Base-by-base conservation (phyloP, 2,888 invertebrate genomes). In the Eumerus sabulonum region DNA sequence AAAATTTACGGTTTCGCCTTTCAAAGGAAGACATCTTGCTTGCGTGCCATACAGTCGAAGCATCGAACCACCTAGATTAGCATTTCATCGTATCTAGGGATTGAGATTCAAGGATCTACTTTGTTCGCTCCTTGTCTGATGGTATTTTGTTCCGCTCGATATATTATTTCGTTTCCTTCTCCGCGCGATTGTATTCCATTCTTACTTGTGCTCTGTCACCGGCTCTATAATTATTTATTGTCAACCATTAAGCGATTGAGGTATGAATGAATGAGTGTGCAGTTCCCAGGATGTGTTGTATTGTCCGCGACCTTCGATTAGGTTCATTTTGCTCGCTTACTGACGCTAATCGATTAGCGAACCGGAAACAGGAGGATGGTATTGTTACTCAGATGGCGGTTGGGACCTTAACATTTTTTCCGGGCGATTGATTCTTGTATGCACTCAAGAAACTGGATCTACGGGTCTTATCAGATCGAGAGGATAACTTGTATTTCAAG, bases 221-320 rank as follows among this genome's bases (percentile, higher is more conserved):
- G 63, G 74, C 60, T 68, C 79, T 74, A 74, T 79, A 79, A 79
- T 79, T 79, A 74, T 79, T 68, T 74, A 79, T 79, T 79, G 79
- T 79, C 74, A 79, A 79, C 79, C 74, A 4, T 64, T 79, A 79
- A 74, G 64, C 68, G 68, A 60, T 70, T 64, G 68, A 79, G 79
- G 79, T 71, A 53, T 45, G 27, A 27, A 27, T 42, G 42, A 13
- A 40, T 45, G 56, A 44, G 35, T 50, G 18, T 44, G 44, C 73
- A 73, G 73, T 77, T 77, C 77, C 73, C 77, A 77, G 77, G 73
- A 77, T 67, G 59, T 40, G 3, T 3, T n/a, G 11, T 40, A 40
- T 54, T 19, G 35, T 57, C 50, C 50, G 62, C 59, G 76, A 66
- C 73, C 60, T 70, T 42, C 63, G 79, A 79, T 79, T 74, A 70